Percentiles rank a stretch among this genome's conserved stretches.
These are phyloP conservation scores for Hypomecis punctinalis DNA, from an alignment of 2,888 invertebrate species.

Conservation along the genomic window DNA sequence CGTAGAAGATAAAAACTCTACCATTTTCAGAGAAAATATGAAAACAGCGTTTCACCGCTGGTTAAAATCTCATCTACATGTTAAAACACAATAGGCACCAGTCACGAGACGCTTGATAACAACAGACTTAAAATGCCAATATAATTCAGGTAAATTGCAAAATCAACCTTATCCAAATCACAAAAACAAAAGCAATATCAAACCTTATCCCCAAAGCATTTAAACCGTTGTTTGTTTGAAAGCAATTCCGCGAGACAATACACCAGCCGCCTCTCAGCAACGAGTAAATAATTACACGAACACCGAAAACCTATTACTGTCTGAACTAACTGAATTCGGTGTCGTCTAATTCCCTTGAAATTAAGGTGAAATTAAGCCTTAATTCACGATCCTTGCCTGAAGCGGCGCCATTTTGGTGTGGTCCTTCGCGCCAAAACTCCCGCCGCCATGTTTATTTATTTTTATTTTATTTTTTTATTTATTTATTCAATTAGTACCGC, in stretches of 20 bases:
- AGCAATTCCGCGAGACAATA: slow-evolving; percentile 28
- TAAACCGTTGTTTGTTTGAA: slow-evolving; percentile 12
- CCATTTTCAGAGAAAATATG: too few relatives aligned
- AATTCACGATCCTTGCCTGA: slow-evolving; percentile 45
- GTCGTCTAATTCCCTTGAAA: slow-evolving; percentile 45
- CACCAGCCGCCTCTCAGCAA: slow-evolving; percentile 26
- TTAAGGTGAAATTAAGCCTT: slow-evolving; percentile 50
- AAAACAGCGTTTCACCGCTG: too few relatives aligned
- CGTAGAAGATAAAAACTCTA: too few relatives aligned
- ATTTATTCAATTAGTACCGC: too few relatives aligned
- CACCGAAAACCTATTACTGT: slow-evolving; percentile 44
- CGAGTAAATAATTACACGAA: slow-evolving; percentile 41
- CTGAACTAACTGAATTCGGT: slow-evolving; percentile 42
- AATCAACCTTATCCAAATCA: not conserved
- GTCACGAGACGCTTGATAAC: too few relatives aligned
- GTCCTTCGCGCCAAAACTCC: slow-evolving; percentile 27
- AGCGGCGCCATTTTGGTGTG: slow-evolving; percentile 46
- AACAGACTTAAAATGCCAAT: too few relatives aligned
- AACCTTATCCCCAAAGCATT: slow-evolving; percentile 6
- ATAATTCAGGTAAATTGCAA: not conserved
- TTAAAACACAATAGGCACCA: too few relatives aligned
- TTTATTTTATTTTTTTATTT: too few relatives aligned
- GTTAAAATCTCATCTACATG: too few relatives aligned
- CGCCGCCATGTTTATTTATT: too few relatives aligned
- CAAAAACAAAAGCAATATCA: not conserved